These are phyloP conservation scores for Andrena marginata DNA, from an alignment of 2,888 invertebrate species.

Conservation along the genomic window DNA sequence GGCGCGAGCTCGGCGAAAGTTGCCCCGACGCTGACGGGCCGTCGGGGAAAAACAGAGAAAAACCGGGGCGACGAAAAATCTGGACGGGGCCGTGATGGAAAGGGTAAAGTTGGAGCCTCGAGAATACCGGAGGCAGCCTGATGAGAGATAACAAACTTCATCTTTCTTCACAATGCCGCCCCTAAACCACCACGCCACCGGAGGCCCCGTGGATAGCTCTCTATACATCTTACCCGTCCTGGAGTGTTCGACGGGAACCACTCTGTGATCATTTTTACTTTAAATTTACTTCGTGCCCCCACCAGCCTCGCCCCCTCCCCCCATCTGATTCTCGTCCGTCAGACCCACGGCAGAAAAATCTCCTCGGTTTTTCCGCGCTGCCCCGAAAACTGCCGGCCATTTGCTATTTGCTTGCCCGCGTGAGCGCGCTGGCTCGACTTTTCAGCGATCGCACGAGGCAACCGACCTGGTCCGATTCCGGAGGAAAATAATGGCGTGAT, in stretches of 20 bases:
- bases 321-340: not conserved
- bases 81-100: slow-evolving; percentile 58
- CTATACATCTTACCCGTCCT: slow-evolving; percentile 31
- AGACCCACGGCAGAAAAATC: not conserved
- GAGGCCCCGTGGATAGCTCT: slow-evolving; percentile 19
- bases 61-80: slow-evolving; percentile 65
- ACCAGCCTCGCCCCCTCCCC: too few relatives aligned
- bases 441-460: not conserved
- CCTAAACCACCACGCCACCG: slow-evolving; percentile 25
- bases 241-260: slow-evolving; percentile 10
- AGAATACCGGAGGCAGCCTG: slow-evolving; percentile 62
- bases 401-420: slow-evolving; percentile 26
- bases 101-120: slow-evolving; percentile 45
- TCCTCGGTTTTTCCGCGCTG: not conserved
- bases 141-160: slow-evolving; percentile 78
- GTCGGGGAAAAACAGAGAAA: slow-evolving; percentile 69
- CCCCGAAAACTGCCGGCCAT: slow-evolving; percentile 11
- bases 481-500: slow-evolving; percentile 22
- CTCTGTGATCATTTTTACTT: slow-evolving; percentile 36
- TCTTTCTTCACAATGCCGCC: slow-evolving; percentile 58
- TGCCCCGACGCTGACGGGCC: slow-evolving; percentile 68
- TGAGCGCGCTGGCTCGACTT: not conserved
- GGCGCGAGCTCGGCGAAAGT: slow-evolving; percentile 63
- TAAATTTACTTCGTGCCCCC: slow-evolving; percentile 4
- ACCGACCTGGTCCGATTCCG: not conserved